A percentile compares a stretch with the other conserved stretches of the same genome.
These are phyloP conservation scores for Isichthys henryi DNA, from an alignment of 2,113 vertebrate species.

Conservation along the genomic window DNA sequence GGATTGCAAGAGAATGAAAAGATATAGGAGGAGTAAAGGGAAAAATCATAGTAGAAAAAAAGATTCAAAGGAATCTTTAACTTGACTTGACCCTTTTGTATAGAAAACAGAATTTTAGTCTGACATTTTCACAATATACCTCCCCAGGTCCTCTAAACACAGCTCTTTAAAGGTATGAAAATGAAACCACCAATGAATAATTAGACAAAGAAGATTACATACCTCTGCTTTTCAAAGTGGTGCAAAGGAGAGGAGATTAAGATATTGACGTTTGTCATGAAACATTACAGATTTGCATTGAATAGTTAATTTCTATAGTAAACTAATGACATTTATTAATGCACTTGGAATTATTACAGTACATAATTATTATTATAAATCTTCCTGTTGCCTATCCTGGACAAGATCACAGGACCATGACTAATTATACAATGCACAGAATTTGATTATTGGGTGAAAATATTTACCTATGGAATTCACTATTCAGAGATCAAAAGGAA, in stretches of 20 bases:
- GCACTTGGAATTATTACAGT: neutral
- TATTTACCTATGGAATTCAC: neutral
- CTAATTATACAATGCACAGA: neutral
- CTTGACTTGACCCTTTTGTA: neutral
- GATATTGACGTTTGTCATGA: neutral
- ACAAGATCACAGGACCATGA: neutral
- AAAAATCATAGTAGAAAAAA: neutral
- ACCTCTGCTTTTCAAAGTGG: neutral
- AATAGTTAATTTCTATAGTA: neutral
- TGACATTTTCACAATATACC: neutral
- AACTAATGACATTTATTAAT: neutral
- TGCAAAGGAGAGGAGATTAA: neutral
- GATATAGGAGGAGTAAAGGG: neutral
- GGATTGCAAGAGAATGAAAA: neutral
- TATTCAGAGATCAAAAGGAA: neutral
- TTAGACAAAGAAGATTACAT: neutral
- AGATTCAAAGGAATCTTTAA: neutral
- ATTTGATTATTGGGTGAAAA: neutral
- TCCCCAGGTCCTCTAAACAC: neutral
- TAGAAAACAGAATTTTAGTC: neutral
- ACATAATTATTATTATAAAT: neutral
- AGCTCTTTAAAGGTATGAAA: neutral
- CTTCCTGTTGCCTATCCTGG: neutral
- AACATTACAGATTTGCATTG: neutral
- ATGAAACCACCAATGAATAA: neutral